Evolutionary conservation across 2,797 vertebrate species (phyloP), one percentile per base, ranked within the genome.

Genomic region (Syngnathus rostellatus): DNA sequence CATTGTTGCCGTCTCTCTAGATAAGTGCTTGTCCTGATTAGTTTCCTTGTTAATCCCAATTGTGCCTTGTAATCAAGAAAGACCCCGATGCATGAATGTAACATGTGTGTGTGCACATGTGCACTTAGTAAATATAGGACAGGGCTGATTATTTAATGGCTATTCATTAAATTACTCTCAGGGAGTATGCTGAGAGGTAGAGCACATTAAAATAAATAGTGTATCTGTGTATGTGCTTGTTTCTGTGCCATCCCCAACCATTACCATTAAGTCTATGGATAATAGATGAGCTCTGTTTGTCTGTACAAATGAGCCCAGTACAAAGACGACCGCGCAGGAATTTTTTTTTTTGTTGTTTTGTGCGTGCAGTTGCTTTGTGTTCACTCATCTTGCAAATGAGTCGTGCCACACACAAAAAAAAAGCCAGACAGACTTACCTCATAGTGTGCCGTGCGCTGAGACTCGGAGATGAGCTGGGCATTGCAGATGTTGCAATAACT

Each of bases 401-500:
- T 57, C 7, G 53, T 58, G 61, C 40, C 45, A 62, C 43, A 66
- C 12, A 62, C 10, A 57, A 10, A 21, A 23, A 40, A 61, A 40
- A 16, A 58, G 37, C 45, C 67, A 73, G 67, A 65, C 16, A 11
- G 64, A 82, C 83, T 86, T 74, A 92, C 91, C 90, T 92, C 91
- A 4, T 92, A 92, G 82, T 92, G 91, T 77, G 91, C 90, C 19
- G 89, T 90, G 70, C 90, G 88, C 87, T 92, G 91, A 69, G 91
- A 92, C 84, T 91, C 89, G 1, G 91, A 92, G 86, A 92, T 92
- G 77, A 92, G 89, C 85, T 92, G 91, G 74, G 90, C 91, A 72
- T 92, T 92, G 83, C 91, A 92, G 86, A 92, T 91, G 86, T 91
- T 91, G 78, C 91, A 92, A 70, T 92, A 92, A 83, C 88, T 91